Evolutionary conservation across 2,888 invertebrate species (phyloP).

Genomic region (Gasteruption jaculator): DNA sequence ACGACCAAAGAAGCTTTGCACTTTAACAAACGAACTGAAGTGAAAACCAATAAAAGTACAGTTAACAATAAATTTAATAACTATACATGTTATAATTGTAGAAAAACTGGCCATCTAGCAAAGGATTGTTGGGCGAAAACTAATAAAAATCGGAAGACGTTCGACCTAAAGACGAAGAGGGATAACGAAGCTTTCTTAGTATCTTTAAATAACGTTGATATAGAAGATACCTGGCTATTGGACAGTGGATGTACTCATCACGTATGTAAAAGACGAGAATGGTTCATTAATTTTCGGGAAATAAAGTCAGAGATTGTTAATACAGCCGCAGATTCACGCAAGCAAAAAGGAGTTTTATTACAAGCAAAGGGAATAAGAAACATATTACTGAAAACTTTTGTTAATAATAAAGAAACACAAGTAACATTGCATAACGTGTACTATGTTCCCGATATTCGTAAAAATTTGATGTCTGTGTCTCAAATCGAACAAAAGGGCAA

Average conservation of each 20-base stretch:
- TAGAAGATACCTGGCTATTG: slow-evolving; percentile 9
- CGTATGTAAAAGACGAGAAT: slow-evolving; percentile 8
- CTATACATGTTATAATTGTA: no score
- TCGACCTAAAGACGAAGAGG: no score
- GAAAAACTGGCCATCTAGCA: no score
- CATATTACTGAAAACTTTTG: slow-evolving; percentile 3
- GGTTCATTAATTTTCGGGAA: slow-evolving; percentile 6
- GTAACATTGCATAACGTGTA: slow-evolving; percentile 5
- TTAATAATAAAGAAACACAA: neutral
- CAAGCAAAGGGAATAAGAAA: slow-evolving; percentile 7
- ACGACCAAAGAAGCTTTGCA: no score
- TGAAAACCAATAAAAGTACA: no score
- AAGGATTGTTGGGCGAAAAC: no score
- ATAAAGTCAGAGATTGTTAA: slow-evolving; percentile 4
- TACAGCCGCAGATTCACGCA: slow-evolving; percentile 7
- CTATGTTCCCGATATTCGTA: slow-evolving; percentile 8
- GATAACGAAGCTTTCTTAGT: neutral
- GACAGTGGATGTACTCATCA: slow-evolving; percentile 12
- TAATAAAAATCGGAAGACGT: no score
- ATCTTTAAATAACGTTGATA: slow-evolving; percentile 7
- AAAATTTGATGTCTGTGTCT: slow-evolving; percentile 10
- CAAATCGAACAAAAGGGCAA: slow-evolving; percentile 10
- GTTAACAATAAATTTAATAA: no score
- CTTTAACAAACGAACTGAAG: no score
- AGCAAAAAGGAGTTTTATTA: slow-evolving; percentile 2